Evolutionary conservation across 2,113 vertebrate species (phyloP).

Genomic region (Actinemys pallida): DNA sequence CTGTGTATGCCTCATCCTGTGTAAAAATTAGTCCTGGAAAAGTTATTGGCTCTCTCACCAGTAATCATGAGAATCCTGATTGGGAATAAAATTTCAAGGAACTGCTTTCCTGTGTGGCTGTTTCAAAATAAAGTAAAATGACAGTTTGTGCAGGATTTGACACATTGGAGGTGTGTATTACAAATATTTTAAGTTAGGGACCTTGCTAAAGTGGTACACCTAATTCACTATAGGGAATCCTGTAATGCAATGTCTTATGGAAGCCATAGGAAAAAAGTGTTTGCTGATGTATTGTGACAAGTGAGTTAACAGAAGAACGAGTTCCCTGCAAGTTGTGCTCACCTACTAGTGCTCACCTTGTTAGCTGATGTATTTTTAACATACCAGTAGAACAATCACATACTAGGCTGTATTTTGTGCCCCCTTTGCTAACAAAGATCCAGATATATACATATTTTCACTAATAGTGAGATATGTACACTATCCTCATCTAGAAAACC

Average conservation of each 20-base stretch:
- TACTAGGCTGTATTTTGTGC: not conserved
- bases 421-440: not conserved
- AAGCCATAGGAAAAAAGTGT: not conserved
- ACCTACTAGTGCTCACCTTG: not conserved
- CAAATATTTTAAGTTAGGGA: not conserved
- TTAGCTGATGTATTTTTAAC: not conserved
- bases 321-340: not conserved
- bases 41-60: not conserved
- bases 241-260: not conserved
- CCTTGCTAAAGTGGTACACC: not conserved
- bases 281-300: not conserved
- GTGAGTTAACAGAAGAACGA: not conserved
- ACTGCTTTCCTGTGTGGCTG: not conserved
- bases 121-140: not conserved
- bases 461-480: not conserved
- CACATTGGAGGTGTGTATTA: fast-evolving
- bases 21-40: conserved; percentile 8
- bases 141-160: not conserved
- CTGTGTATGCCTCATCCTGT: not conserved
- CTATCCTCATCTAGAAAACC: not conserved
- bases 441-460: not conserved
- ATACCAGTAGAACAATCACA: not conserved
- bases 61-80: conserved; percentile 19
- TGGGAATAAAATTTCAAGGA: conserved; percentile 15
- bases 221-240: not conserved